A percentile compares a stretch with the other conserved stretches of the same genome.
These are phyloP conservation scores for Fregetta grallaria DNA, from an alignment of 2,113 vertebrate species.

Conservation along the genomic window DNA sequence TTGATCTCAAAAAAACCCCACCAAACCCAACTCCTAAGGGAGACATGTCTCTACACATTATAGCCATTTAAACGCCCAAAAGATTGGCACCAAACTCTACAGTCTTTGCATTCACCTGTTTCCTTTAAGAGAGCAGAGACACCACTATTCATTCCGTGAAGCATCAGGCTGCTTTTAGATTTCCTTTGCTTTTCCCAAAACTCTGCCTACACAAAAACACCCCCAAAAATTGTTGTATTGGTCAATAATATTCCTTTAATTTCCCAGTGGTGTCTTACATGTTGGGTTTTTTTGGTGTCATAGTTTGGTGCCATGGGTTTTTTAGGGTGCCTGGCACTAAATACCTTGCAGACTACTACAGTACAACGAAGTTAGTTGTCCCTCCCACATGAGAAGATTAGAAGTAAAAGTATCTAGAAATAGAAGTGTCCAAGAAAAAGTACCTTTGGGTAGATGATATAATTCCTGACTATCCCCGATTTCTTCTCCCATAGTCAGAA, in stretches of 20 bases:
- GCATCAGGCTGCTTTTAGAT: background rate
- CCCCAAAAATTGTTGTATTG: background rate
- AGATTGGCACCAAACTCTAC: background rate
- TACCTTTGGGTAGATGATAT: background rate
- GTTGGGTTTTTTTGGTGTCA: background rate
- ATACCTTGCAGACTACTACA: too few species aligned
- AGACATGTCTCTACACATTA: background rate
- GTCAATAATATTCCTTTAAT: background rate
- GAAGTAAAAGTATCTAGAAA: background rate
- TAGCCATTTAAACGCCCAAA: background rate
- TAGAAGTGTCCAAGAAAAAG: background rate
- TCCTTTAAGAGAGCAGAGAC: background rate
- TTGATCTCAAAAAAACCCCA: background rate
- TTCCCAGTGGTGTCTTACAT: background rate
- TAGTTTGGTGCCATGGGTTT: background rate
- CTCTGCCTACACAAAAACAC: background rate
- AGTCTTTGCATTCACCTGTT: background rate
- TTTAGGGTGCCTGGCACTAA: background rate
- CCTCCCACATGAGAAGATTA: background rate
- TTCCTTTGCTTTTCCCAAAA: background rate
- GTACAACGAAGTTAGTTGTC: background rate
- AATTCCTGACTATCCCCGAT: background rate
- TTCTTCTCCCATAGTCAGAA: background rate
- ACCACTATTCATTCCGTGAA: background rate
- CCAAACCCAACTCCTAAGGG: background rate